These are phyloP conservation scores for Empidonax alnorum DNA, from an alignment of 2,113 vertebrate species.

Conservation along the genomic window DNA sequence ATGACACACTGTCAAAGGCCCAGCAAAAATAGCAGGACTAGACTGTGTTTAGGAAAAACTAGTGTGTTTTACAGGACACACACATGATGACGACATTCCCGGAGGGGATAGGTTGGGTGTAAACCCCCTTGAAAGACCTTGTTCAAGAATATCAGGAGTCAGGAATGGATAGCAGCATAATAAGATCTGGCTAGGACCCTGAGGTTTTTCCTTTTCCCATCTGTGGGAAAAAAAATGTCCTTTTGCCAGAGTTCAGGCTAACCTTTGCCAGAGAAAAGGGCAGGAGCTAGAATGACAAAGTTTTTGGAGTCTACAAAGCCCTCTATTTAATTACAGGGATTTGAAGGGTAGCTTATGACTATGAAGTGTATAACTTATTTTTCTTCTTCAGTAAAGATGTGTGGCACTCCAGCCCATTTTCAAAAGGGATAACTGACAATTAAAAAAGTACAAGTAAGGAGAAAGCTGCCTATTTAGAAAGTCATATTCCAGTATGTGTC, in stretches of 20 bases:
- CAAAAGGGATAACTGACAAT: not conserved
- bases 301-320: not conserved
- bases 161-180: not conserved
- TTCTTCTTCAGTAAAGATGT: not conserved
- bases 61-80: not conserved
- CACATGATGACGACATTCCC: not conserved
- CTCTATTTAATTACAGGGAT: not conserved
- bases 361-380: not conserved
- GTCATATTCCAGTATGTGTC: not conserved
- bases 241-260: constrained; percentile 4
- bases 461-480: not conserved
- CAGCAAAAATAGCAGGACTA: constrained; percentile 25
- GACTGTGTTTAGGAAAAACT: not conserved
- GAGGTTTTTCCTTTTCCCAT: not conserved
- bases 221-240: not conserved
- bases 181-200: not conserved
- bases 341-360: not conserved
- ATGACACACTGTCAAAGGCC: constrained; percentile 57
- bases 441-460: not conserved
- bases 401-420: not conserved
- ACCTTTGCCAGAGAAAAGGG: not conserved
- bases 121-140: constrained; percentile 51
- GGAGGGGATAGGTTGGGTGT: constrained; percentile 30
- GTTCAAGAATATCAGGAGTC: constrained; percentile 17
- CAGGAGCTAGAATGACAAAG: not conserved